Evolutionary conservation across 2,888 invertebrate species (phyloP), one percentile per base, ranked within the genome.

Genomic region (Drosophila emarginata): DNA sequence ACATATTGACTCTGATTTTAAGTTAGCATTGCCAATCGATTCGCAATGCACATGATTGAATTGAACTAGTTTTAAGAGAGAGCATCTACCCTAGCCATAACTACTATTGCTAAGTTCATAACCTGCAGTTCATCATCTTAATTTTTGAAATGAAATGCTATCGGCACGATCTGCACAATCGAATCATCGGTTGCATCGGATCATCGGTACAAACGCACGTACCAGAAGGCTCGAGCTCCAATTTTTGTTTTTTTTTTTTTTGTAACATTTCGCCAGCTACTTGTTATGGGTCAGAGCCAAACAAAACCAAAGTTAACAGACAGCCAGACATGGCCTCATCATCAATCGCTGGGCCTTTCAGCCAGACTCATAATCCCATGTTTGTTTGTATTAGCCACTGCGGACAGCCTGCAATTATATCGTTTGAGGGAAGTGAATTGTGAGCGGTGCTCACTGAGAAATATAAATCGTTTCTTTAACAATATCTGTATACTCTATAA

Each of bases 361-460:
- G 32, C 40, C 75, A 65, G 76, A 66, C 85, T 77, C 80, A 79
- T 85, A 85, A 87, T 85, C 85, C 88, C 89, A 88, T 85, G 85
- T 85, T 85, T 88, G 85, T 88, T 85, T 85, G 85, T 85, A 80
- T 87, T 85, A 87, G 89, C 74, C 77, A 78, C 78, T 71, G 79
- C 85, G 85, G 87, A 84, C 85, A 88, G 74, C 76, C 87, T 78
- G 74, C 79, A 86, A 86, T 86, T 86, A 86, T 86, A 87, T 85
- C 78, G 88, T 84, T 88, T 54, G 66, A 37, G 32, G 64, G 12
- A 45, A 54, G 60, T 36, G 60, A 21, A 14, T 68, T 28, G 54
- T 26, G 37, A 14, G 53, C 21, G 53, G n/a, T 50, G 67, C 28
- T 58, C 40, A 37, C 4, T 15, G 12, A 11, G 6, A 39, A n/a